These are phyloP conservation scores for Geopemphigus sp. DNA, from an alignment of 1,140 invertebrate species.

Conservation along the genomic window DNA sequence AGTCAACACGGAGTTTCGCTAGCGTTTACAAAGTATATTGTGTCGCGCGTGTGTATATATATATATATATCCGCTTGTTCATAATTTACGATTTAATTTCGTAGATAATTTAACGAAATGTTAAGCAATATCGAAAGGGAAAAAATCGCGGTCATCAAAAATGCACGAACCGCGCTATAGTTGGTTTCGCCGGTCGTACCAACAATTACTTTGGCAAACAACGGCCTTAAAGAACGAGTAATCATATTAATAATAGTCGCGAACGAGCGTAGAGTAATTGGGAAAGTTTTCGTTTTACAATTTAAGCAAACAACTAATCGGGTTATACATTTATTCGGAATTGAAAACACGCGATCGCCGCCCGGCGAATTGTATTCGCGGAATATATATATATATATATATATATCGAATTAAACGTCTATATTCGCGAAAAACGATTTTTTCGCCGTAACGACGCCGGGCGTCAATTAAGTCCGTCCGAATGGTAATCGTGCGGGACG, in stretches of 20 bases:
- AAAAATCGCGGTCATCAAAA: background rate
- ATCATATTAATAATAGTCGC: constrained; percentile 5
- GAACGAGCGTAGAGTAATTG: background rate
- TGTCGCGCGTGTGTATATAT: too few relatives aligned
- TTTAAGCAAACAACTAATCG: background rate
- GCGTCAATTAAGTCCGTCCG: too few relatives aligned
- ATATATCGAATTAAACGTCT: too few relatives aligned
- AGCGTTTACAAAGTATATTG: background rate
- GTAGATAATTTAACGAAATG: background rate
- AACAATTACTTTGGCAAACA: background rate
- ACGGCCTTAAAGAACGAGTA: background rate
- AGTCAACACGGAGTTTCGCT: background rate
- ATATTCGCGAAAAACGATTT: too few relatives aligned
- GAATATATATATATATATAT: too few relatives aligned
- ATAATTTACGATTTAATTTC: background rate
- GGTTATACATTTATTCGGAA: constrained; percentile 13
- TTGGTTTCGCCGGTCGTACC: background rate
- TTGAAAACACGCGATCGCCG: too few relatives aligned
- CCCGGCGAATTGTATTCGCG: too few relatives aligned
- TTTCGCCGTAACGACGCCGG: too few relatives aligned
- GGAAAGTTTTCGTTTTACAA: background rate
- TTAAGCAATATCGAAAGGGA: background rate
- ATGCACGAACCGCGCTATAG: background rate
- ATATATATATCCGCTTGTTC: background rate
- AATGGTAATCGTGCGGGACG: too few relatives aligned